Evolutionary conservation across 2,888 invertebrate genomes (phyloP), one percentile per base, ranked within the genome.

Genomic region (Archaeoteleia sp.): DNA sequence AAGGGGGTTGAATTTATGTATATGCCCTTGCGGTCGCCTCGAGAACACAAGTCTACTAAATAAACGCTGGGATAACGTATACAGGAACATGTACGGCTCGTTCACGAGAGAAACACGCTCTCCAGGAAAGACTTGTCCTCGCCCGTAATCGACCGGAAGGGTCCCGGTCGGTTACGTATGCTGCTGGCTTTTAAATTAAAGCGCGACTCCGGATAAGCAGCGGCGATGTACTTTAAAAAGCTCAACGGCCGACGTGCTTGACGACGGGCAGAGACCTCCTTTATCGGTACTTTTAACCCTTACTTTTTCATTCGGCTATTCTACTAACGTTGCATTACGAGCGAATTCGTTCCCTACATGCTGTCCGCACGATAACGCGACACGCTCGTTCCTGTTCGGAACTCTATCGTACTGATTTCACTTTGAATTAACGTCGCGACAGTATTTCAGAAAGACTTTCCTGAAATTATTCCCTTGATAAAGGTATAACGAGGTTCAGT

Each of bases 1-100:
- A 42, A 61, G 60, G 70, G 68, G 72, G 49, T 39, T 66, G 71
- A 71, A 78, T 78, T 78, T 78, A 78, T 78, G 74, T 77, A 73
- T 60, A 72, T 54, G 70, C 43, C 63, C 71, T 65, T 68, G 60
- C 65, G 76, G 78, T 70, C 62, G 72, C 53, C 72, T 70, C 66
- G 73, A 71, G 74, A 77, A 77, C 78, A 78, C 74, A 74, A 74
- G 74, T 77, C 74, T 74, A 79, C 77, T 81, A 81, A 82, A 82
- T 82, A 81, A 81, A 79, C 76, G 73, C 69, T 34, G 66, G 74
- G 73, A 78, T 78, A 80, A 81, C 76, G 75, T 74, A 54, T 46
- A 60, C 71, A 71, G 67, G 67, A 70, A 69, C 71, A 67, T 70
- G 65, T 67, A 57, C 14, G 37, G 34, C 20, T 20, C 20, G 20